Base-by-base conservation (phyloP, 2,113 vertebrate species). In the Saguinus imperator region DNA sequence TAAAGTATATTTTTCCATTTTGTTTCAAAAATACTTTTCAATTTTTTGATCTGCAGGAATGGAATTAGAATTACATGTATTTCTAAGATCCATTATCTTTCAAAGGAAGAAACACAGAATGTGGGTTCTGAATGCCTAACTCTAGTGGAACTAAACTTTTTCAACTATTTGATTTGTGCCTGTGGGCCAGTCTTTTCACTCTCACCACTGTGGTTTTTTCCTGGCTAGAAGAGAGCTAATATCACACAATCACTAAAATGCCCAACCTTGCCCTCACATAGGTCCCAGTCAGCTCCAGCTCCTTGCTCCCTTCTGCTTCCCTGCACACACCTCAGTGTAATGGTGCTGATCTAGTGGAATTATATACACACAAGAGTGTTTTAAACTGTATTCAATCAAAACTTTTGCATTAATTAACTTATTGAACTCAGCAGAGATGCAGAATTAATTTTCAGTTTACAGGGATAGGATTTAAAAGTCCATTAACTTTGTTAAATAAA, bases 371-470 rank as follows among this genome's bases (percentile, higher is more conserved):
- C 6, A 58, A 73, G 18, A 25, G 3, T 48, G 1, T 35, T 87
- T 92, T 73, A 86, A 95, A 77, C 37, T 83, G 80, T 13, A 93
- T 81, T 87, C 25, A 70, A 9, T 35, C 12, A 45, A 88, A 95
- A 95, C 8, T 96, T 96, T 95, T 94, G 40, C 91, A 91, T 96
- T 94, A 92, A 91, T 68, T 87, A 96, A 95, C 45, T 87, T 82
- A 82, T 58, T 77, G 43, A 57, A 85, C 5, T 52, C 66, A 66
- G 64, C 18, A 52, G 45, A 96, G 94, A 95, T 35, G 76, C 3
- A 70, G 21, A 93, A 82, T 87, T 96, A 95, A 91, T 92, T 97
- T 97, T 96, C 35, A 90, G 61, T 94, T 97, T 96, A 77, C 3
- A 50, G 84, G 57, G 29, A 77, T 52, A 40, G 0, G 11, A 88